Evolutionary conservation across 2,888 invertebrate genomes (phyloP), one percentile per base, ranked within the genome.

Genomic region (Sicus ferrugineus): DNA sequence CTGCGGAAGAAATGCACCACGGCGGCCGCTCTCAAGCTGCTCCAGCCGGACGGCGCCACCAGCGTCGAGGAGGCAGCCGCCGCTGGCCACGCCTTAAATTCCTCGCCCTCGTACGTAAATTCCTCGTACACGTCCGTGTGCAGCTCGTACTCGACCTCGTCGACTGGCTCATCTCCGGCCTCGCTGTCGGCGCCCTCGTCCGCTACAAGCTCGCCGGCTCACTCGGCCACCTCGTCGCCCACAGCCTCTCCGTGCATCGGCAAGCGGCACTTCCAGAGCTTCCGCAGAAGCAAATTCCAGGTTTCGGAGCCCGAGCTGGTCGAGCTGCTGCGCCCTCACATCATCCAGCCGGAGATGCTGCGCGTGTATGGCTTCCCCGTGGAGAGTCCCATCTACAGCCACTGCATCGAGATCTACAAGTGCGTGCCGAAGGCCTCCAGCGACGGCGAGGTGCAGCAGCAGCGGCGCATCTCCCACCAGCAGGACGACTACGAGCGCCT

Each of bases 351-450:
- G 7, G 88, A 89, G 74, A 87, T 90, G 71, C 86, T 93, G 83
- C 86, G 89, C 75, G 87, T 88, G 14, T 87, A 91, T 73, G 93
- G 94, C 1, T 94, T 90, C 79, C 94, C 94, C 0, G 86, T 92
- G 7, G 90, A 91, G 77, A 88, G 89, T 73, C 87, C 87, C 62
- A 82, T 87, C 11, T 87, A 88, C 74, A 89, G 89, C 2, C 89
- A 88, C 48, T 87, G 88, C 76, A 91, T 90, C 6, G 88, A 91
- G 75, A 88, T 92, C 67, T 89, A 89, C 79, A 89, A 90, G 77
- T 87, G 87, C 67, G 85, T 87, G 77, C 87, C 87, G 70, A 86
- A 87, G 75, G 85, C 86, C 66, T 14, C 9, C 34, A 67, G 42
- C 16, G 67, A 73, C 5, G 73, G 73, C 73, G 65, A 79, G 72